Evolutionary conservation across 2,888 invertebrate genomes (phyloP), one percentile per base, ranked within the genome.

Genomic region (Pterostichus madidus): DNA sequence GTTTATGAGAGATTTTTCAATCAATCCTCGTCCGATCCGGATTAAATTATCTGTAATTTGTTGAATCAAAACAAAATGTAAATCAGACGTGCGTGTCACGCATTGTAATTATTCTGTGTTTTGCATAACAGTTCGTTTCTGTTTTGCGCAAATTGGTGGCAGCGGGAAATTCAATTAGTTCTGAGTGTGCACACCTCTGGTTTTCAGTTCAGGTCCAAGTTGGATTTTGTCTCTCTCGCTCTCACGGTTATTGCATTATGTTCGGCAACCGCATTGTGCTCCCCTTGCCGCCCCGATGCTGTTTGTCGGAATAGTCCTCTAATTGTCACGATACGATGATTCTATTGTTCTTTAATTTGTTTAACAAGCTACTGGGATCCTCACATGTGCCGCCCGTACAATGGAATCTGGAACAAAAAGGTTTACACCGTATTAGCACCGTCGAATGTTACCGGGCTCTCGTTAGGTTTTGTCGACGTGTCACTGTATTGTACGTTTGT

Each of bases 341-440:
- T 81, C 75, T 75, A 81, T 81, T 81, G 81, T 81, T 75, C 81
- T 73, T 81, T 56, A 75, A 81, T 81, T 81, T 81, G 81, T 81
- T 73, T 61, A 61, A 81, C 81, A 81, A 81, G 73, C 80, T 49
- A 31, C 73, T 31, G 81, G 32, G 61, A 61, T 39, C 31, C 49
- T 61, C 75, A 59, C 75, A 81, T 75, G 75, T 31, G 79, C 44
- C 52, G 13, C 46, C 31, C 13, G 13, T 61, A 75, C 81, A 46
- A 73, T 81, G 44, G 75, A 59, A 81, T 59, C 81, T 81, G 75
- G 49, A 81, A 81, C 81, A 81, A 75, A 81, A 81, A 80, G 71
- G 46, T 71, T 71, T 46, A 71, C 71, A 71, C 24, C 71, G 46
- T 17, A 71, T 44, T 46, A 46, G 71, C 24, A 39, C 39, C 39